Evolutionary conservation across 1,140 invertebrate species (phyloP).

Genomic region (Euwallacea fornicatus): DNA sequence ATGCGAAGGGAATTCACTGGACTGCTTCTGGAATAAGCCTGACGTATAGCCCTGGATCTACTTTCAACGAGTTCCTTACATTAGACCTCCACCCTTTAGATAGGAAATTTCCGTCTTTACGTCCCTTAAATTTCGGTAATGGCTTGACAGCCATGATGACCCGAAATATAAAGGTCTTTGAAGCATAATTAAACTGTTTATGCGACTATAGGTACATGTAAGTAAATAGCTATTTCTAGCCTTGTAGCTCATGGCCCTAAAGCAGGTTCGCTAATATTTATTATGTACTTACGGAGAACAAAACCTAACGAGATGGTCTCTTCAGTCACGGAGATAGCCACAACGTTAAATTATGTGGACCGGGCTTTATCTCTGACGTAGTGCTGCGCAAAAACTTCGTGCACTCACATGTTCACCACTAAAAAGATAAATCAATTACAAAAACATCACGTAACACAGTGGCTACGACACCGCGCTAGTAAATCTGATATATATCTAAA

Average conservation of each 20-base stretch:
- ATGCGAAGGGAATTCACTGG: slow-evolving; percentile 41
- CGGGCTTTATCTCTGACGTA: neutral
- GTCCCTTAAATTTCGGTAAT: no score
- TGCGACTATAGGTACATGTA: no score
- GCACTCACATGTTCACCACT: neutral
- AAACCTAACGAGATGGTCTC: slow-evolving; percentile 37
- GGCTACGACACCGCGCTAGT: slow-evolving; percentile 10
- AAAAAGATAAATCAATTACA: slow-evolving; percentile 11
- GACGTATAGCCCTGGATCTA: slow-evolving; percentile 32
- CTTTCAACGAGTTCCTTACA: slow-evolving; percentile 8
- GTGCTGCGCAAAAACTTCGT: no score
- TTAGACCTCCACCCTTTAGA: neutral
- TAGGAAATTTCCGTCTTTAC: no score
- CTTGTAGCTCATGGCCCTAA: slow-evolving; percentile 42
- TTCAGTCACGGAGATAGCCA: slow-evolving; percentile 31
- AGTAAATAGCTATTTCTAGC: slow-evolving; percentile 18
- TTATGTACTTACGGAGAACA: slow-evolving; percentile 49
- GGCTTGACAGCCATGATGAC: no score
- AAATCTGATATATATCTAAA: slow-evolving; percentile 31
- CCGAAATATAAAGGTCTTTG: no score
- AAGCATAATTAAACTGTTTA: no score
- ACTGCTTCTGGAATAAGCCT: slow-evolving; percentile 35
- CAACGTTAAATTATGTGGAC: slow-evolving; percentile 33
- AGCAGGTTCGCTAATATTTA: slow-evolving; percentile 44
- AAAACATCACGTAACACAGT: slow-evolving; percentile 6